Base-by-base conservation (phyloP, 2,113 vertebrate species). In the Brachionichthys hirsutus region DNA sequence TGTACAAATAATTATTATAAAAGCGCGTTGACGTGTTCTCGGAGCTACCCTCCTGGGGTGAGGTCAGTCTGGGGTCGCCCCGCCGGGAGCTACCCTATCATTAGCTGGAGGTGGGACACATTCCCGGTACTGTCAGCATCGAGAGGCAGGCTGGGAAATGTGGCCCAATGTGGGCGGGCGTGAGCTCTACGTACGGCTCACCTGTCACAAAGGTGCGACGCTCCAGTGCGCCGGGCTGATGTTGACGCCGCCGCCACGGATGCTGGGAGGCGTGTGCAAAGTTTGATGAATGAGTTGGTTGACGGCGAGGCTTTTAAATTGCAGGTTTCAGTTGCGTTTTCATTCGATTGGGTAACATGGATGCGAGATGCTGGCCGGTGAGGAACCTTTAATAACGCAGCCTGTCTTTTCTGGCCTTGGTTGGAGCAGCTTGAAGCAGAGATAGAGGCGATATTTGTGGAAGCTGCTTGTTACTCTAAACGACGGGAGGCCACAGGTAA, bases 11-110 rank as follows among this genome's bases (percentile, higher is more conserved):
- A n/a, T n/a, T n/a, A n/a, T n/a, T 17, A 14, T 3, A 51, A 2
- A 16, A 59, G 15, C 3, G 10, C 22, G 3, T 35, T 10, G 12
- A 4, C 11, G 8, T 46, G 11, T 57, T 54, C 34, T 61, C 54
- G 51, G 41, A 35, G 42, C 14, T 45, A 45, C 15, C n/a, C 43
- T 52, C 17, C 35, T 18, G 55, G 77, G 74, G 83, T 86, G 82
- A 81, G 75, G 52, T 56, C 41, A 12, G 47, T 54, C 58, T 54
- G 50, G 71, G 78, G 70, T 83, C 75, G 62, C 40, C 15, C 8
- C 2, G n/a, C 41, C 61, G 64, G 73, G 75, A 78, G 69, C 47
- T 14, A 14, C 54, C 17, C 30, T 62, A 38, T 12, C 30, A 0
- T 20, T 35, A 8, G 3, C 34, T 11, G 43, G 54, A 58, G 58